These are phyloP conservation scores for Myopa testacea DNA, from an alignment of 2,888 invertebrate genomes.

Conservation along the genomic window DNA sequence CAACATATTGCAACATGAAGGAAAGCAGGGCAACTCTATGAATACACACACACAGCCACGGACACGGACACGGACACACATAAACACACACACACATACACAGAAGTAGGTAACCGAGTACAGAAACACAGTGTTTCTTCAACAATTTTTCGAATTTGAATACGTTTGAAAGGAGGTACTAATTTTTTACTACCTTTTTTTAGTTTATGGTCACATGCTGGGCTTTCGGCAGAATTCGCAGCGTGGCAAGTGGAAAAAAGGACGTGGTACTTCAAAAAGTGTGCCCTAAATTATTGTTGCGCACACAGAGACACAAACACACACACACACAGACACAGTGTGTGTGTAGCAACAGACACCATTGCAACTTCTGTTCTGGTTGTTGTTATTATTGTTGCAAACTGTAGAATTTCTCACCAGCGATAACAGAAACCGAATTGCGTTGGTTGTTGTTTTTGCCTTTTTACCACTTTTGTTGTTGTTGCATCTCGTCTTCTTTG, in stretches of 20 bases:
- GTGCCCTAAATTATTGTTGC: constrained; percentile 15
- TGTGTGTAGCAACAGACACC: not conserved
- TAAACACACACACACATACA: constrained; percentile 19
- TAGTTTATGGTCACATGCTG: not conserved
- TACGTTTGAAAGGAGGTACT: not conserved
- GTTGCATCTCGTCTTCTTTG: constrained; percentile 3
- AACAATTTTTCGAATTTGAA: constrained; percentile 14
- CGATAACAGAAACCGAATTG: not conserved
- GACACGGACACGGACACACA: constrained; percentile 13
- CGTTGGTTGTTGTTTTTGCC: constrained; percentile 6
- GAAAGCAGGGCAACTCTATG: not conserved
- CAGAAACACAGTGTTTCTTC: constrained; percentile 37
- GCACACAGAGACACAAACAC: not conserved
- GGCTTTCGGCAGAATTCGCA: not conserved
- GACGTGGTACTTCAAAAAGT: not conserved
- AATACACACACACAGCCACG: constrained; percentile 12
- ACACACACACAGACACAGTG: not conserved
- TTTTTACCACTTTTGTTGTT: not conserved
- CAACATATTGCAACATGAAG: constrained; percentile 18
- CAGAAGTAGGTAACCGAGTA: constrained; percentile 44
- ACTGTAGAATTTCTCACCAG: not conserved
- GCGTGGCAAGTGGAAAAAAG: not conserved
- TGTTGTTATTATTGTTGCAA: not conserved
- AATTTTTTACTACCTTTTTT: not conserved
- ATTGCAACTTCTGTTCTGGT: not conserved